Evolutionary conservation across 2,888 invertebrate genomes (phyloP).

Genomic region (Tetramorium bicarinatum): DNA sequence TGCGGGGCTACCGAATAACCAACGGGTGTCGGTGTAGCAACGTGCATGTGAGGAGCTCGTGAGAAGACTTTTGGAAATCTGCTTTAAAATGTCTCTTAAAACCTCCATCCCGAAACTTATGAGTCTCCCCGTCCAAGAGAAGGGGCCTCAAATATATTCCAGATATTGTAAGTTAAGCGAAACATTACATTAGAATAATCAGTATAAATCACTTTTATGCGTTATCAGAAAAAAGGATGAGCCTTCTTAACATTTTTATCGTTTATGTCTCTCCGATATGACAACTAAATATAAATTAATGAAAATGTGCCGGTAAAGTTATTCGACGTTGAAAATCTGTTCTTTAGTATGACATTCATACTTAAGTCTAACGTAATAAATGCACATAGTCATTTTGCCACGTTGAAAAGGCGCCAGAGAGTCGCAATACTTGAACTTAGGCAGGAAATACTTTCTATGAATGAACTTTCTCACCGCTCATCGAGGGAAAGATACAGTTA

Average conservation of each 20-base stretch:
- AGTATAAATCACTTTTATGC: conserved; percentile 3
- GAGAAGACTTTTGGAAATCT: conserved; percentile 58
- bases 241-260: background rate
- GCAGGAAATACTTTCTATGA: conserved; percentile 52
- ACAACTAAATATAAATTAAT: background rate
- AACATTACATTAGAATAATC: background rate
- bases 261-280: background rate
- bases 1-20: conserved; percentile 81
- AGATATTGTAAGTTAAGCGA: background rate
- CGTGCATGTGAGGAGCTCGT: conserved; percentile 62
- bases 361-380: conserved; percentile 40
- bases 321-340: conserved; percentile 12
- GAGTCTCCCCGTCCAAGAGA: background rate
- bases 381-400: conserved; percentile 1
- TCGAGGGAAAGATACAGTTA: conserved; percentile 40
- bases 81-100: conserved; percentile 29
- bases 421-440: conserved; percentile 47
- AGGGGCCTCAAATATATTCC: background rate
- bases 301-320: background rate
- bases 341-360: conserved; percentile 10
- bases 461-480: conserved; percentile 50
- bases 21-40: conserved; percentile 72
- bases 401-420: conserved; percentile 30
- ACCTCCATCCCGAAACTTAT: background rate
- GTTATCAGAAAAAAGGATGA: background rate